phyloP scores from a whole-genome alignment of 2,113 vertebrate genomes.

The Chloropsis hardwickii region DNA sequence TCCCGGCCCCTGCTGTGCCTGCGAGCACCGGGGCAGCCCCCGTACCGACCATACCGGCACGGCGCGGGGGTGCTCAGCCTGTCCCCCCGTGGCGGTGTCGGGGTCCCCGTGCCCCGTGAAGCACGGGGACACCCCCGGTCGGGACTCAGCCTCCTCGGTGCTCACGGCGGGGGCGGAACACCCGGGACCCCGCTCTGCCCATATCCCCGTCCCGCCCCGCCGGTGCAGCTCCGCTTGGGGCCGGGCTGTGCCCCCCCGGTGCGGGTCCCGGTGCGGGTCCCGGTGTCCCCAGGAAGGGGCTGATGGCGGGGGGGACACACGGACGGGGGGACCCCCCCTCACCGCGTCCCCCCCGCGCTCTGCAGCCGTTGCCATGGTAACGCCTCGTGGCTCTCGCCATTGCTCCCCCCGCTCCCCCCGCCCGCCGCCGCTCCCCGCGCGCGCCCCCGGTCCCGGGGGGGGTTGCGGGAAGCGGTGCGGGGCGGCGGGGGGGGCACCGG shows the following conservation, averaged over 20 bases:
- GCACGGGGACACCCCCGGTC: not conserved
- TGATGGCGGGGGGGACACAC: not conserved
- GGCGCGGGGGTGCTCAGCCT: not conserved
- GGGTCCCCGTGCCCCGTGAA: not conserved
- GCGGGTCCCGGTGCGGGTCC: not conserved
- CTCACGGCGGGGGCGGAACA: not conserved
- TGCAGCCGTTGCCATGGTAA: conserved; percentile 18
- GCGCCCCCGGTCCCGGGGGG: not conserved
- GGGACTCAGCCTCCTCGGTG: not conserved
- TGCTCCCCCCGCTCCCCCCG: not conserved
- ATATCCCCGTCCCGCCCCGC: not conserved
- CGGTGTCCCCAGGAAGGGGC: not conserved
- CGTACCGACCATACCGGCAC: not conserved
- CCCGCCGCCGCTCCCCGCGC: not conserved
- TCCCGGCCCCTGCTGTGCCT: not conserved
- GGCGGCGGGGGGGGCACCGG: not conserved
- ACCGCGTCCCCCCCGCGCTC: not conserved
- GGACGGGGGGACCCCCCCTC: not conserved
- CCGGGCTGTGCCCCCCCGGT: not conserved
- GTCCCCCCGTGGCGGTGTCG: not conserved
- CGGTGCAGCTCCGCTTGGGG: not conserved
- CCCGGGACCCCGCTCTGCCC: too few species aligned
- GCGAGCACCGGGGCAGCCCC: not conserved
- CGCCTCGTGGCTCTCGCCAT: not conserved
- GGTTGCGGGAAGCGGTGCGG: too few species aligned